Conservation (phyloP, 2,888 invertebrate genomes). For the Protophormia terraenovae region DNA sequence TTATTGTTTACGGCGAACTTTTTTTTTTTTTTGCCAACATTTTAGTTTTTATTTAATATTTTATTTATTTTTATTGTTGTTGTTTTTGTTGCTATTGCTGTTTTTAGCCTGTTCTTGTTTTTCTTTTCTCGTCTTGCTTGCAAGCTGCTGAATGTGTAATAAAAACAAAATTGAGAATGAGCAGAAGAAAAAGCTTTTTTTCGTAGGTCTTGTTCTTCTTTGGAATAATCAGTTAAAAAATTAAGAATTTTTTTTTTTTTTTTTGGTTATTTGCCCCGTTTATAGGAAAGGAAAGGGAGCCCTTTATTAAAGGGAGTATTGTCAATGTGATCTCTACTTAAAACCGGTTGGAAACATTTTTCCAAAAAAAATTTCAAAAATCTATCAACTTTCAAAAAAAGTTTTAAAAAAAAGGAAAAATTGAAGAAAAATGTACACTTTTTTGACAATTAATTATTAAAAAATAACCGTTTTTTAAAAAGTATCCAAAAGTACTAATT, state of each 20-base stretch:
- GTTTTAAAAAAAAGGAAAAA: no score
- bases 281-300: background rate
- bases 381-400: no score
- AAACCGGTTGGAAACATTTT: no score
- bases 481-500: no score
- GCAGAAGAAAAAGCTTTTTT: constrained; percentile 5
- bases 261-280: background rate
- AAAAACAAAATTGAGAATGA: background rate
- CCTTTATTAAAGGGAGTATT: background rate
- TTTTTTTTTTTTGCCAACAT: constrained; percentile 31
- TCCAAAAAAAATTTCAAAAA: no score
- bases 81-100: background rate
- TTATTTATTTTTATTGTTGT: background rate
- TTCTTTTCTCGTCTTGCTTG: no score
- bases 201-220: background rate
- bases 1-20: constrained; percentile 38
- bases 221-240: background rate
- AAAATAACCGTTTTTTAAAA: no score
- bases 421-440: no score
- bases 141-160: constrained; percentile 45
- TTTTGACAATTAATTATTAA: no score
- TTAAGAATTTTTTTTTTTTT: background rate
- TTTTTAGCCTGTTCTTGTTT: constrained; percentile 20
- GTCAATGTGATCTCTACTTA: background rate
- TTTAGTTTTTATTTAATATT: background rate